phyloP scores from a whole-genome alignment of 2,113 vertebrate species.

The Melanocharis versteri region DNA sequence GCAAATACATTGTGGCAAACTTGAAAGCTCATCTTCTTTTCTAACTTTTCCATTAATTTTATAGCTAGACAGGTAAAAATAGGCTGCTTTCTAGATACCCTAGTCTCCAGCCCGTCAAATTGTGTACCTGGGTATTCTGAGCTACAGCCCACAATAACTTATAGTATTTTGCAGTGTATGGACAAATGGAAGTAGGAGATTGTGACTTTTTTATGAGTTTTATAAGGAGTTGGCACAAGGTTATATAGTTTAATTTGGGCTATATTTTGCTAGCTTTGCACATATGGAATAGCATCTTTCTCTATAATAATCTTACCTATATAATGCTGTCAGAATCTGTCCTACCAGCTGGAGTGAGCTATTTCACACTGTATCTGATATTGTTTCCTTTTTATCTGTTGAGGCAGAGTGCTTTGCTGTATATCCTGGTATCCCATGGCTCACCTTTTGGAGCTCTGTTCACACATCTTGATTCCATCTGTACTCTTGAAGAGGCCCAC shows the following conservation, averaged over 20 bases:
- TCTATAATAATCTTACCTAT: neutral
- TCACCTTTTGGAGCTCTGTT: conserved; percentile 26
- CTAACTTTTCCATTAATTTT: neutral
- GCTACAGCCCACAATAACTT: neutral
- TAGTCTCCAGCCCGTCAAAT: neutral
- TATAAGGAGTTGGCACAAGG: neutral
- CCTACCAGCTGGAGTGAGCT: conserved; percentile 1
- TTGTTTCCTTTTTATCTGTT: conserved; percentile 44
- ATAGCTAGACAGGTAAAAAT: neutral
- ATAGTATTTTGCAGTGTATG: neutral
- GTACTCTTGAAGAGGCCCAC: neutral
- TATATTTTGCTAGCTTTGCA: neutral
- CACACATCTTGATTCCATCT: conserved; percentile 71
- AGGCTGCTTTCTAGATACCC: neutral
- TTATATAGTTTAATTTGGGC: neutral
- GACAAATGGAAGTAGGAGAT: neutral
- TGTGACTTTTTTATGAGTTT: neutral
- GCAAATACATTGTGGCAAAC: neutral
- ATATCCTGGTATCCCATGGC: conserved; percentile 9
- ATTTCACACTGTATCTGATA: conserved; percentile 1
- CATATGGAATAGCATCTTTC: neutral
- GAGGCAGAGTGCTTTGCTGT: neutral
- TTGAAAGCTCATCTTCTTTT: neutral
- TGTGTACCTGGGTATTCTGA: neutral
- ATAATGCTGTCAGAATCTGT: conserved; percentile 1